Percentiles rank a stretch among this genome's conserved stretches.
Conservation (phyloP, 2,888 invertebrate genomes). For the Rhyacophila evoluta region DNA sequence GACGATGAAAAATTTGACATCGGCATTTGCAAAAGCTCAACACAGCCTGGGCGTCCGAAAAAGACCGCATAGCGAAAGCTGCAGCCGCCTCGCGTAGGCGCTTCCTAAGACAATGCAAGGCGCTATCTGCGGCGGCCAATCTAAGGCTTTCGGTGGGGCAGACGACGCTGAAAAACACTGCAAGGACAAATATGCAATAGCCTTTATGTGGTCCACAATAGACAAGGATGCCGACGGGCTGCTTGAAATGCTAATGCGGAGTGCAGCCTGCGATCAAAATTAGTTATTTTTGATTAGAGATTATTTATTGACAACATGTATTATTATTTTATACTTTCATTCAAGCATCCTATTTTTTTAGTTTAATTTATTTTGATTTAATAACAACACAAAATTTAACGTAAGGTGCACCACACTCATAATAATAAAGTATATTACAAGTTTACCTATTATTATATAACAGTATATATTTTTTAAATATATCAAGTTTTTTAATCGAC, state of each 20-base stretch:
- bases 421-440: too few relatives aligned
- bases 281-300: not conserved
- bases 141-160: constrained; percentile 30
- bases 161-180: constrained; percentile 15
- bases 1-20: not conserved
- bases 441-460: too few relatives aligned
- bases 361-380: too few relatives aligned
- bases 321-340: too few relatives aligned
- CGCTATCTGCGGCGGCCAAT: constrained; percentile 47
- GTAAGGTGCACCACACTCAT: too few relatives aligned
- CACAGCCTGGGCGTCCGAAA: constrained; percentile 1
- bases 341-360: too few relatives aligned
- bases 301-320: constrained; percentile 5
- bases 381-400: too few relatives aligned
- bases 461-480: too few relatives aligned
- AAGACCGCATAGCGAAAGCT: not conserved
- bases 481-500: too few relatives aligned
- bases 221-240: not conserved
- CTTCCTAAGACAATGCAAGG: constrained; percentile 33
- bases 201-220: not conserved
- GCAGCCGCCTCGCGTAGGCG: constrained; percentile 26
- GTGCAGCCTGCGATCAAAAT: not conserved
- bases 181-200: constrained; percentile 17
- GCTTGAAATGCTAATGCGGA: not conserved
- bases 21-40: not conserved